Evolutionary conservation across 1,140 invertebrate species (phyloP).

Genomic region (Sarcophaga bullata): DNA sequence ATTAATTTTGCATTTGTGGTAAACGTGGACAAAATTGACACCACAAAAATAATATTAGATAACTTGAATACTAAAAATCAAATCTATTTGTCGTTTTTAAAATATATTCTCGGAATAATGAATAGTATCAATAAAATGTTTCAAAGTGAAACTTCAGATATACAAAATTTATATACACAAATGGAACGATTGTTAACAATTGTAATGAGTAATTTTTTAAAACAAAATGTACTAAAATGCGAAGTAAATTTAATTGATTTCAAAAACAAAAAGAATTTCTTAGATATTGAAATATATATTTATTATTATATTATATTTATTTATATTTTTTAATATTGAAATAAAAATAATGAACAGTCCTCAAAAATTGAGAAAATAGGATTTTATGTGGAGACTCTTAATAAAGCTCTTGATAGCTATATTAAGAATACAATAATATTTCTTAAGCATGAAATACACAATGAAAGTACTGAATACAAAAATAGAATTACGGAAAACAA

Average conservation of each 20-base stretch:
- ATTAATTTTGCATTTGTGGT: neutral
- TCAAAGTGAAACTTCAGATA: too few relatives aligned
- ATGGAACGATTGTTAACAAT: neutral
- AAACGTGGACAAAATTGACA: neutral
- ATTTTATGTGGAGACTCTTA: too few relatives aligned
- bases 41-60: neutral
- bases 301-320: neutral
- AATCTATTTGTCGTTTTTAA: too few relatives aligned
- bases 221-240: neutral
- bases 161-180: neutral
- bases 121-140: too few relatives aligned
- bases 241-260: neutral
- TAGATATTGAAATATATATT: neutral
- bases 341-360: neutral
- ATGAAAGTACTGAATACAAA: too few relatives aligned
- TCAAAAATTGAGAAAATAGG: too few relatives aligned
- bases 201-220: neutral
- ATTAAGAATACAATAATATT: too few relatives aligned
- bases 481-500: too few relatives aligned
- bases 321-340: neutral
- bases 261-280: neutral
- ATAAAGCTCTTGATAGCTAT: too few relatives aligned
- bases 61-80: too few relatives aligned
- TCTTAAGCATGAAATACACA: too few relatives aligned
- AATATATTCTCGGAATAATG: too few relatives aligned